Conservation (phyloP, 37 sponge, comb jelly and placozoan species). For the Halichondria panicea region DNA sequence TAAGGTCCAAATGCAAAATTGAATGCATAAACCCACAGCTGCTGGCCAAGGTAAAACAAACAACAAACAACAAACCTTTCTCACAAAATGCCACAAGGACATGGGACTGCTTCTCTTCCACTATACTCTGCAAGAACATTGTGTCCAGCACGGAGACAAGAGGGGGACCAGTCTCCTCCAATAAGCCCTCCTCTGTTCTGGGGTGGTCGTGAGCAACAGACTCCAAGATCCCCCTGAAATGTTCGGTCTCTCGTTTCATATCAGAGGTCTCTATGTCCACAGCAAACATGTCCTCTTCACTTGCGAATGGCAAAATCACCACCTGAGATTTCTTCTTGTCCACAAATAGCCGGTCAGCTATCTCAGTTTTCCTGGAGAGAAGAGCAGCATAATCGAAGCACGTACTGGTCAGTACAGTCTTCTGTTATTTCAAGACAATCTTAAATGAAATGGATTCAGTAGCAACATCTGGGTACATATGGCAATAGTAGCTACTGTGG, state of each 20-base stretch:
- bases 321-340: conserved; percentile 9
- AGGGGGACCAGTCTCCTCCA: no score
- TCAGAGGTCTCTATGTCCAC: conserved; percentile 1
- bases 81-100: conserved; percentile 20
- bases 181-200: not conserved
- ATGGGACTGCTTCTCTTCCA: not conserved
- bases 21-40: no score
- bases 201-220: not conserved
- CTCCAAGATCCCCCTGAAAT: not conserved
- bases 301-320: conserved; percentile 1
- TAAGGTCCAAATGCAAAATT: no score
- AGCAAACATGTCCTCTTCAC: not conserved
- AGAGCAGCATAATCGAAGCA: no score
- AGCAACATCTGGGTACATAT: not conserved
- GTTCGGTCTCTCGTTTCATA: not conserved
- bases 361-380: not conserved
- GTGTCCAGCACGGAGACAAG: conserved; percentile 8
- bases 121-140: not conserved
- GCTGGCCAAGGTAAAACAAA: not conserved
- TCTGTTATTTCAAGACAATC: not conserved
- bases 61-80: not conserved
- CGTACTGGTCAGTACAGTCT: not conserved
- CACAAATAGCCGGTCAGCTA: not conserved
- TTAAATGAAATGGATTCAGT: not conserved
- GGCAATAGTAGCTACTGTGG: not conserved